Base-by-base conservation (phyloP, 2,113 vertebrate species). In the Rhinolophus ferrumequinum region DNA sequence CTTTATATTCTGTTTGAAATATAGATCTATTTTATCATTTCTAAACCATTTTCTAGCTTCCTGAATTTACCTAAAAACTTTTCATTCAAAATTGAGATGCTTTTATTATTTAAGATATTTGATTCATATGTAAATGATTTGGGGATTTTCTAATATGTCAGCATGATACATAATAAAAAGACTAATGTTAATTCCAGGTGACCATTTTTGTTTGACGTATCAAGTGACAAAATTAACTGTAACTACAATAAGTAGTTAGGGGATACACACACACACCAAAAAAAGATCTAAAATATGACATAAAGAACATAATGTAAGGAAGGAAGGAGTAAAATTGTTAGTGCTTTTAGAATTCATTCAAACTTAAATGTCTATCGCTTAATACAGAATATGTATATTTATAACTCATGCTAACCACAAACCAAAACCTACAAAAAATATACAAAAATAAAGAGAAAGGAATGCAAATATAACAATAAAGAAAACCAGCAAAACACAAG, bases 61-160 rank as follows among this genome's bases (percentile, higher is more conserved):
- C 69, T 52, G 11, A 83, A 80, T 93, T 93, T 95, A 81, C 24
- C 44, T 70, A 30, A 96, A 97, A 97, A 79, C 70, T 81, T 50
- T 64, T 64, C 52, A 56, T 95, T 95, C 81, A 93, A 93, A 96
- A 77, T 38, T 44, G 30, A 90, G 41, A 67, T 66, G 35, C 2
- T 64, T 85, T 95, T 90, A 35, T 73, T 73, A 58, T 88, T 81
- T n/a, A 66, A 95, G 21, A 44, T 58, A 92, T 14, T 67, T 82
- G 5, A 81, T 82, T 72, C 14, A 62, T 33, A 28, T 80, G 26
- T 84, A 88, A 41, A 79, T 69, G 62, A 22, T 3, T 13, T 88
- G 58, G 69, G 16, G 6, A 67, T 96, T 84, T 92, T 88, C 70
- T 81, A 77, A 28, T 5, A 19, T 56, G 15, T 76, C 66, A 67